Percentiles rank a stretch among this genome's conserved stretches.
These are phyloP conservation scores for Melanotaenia nigrans DNA, from an alignment of 2,797 vertebrate genomes.

Conservation along the genomic window DNA sequence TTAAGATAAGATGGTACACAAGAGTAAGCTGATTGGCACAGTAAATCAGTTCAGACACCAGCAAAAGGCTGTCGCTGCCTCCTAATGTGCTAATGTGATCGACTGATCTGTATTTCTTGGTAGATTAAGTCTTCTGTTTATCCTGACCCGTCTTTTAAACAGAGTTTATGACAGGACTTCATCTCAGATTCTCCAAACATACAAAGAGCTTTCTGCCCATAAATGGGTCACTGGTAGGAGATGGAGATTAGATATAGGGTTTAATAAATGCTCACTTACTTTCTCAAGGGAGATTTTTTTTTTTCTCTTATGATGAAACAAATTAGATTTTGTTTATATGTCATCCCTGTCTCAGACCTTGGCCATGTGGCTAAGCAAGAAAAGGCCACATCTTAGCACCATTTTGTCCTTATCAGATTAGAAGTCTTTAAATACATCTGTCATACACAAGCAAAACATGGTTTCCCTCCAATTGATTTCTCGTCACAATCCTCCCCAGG, in stretches of 20 bases:
- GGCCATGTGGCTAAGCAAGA: conserved; percentile 73
- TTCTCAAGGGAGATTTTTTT: conserved; percentile 82
- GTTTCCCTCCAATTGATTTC: conserved; percentile 77
- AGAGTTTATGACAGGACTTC: conserved; percentile 66
- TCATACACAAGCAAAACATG: conserved; percentile 75
- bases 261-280: conserved; percentile 87
- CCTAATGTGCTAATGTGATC: conserved; percentile 68
- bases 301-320: conserved; percentile 73
- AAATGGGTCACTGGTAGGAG: conserved; percentile 87
- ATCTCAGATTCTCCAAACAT: conserved; percentile 57
- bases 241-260: conserved; percentile 85
- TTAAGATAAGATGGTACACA: conserved; percentile 18
- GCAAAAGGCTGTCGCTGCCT: conserved; percentile 62
- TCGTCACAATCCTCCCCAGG: conserved; percentile 65
- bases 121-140: conserved; percentile 74
- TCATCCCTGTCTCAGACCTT: conserved; percentile 60
- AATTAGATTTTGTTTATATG: conserved; percentile 89
- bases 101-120: conserved; percentile 69
- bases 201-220: conserved; percentile 64
- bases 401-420: conserved; percentile 86
- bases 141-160: conserved; percentile 66
- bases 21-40: conserved; percentile 53
- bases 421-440: conserved; percentile 82
- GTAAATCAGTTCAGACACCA: conserved; percentile 38
- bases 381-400: conserved; percentile 80